phyloP scores from a whole-genome alignment of 2,113 vertebrate genomes.

The Ascaphus truei region DNA sequence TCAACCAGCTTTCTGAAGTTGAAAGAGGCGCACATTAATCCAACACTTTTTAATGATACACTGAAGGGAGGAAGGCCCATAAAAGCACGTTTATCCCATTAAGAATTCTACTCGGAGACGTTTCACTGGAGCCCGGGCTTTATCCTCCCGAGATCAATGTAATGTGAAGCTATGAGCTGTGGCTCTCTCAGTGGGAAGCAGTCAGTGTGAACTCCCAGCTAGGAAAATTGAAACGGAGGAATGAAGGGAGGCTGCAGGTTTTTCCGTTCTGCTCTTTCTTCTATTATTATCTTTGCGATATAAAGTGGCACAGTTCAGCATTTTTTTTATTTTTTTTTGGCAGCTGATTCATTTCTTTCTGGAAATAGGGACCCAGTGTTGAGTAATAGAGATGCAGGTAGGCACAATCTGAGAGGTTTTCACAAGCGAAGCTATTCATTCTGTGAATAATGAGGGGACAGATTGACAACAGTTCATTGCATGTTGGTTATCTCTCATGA shows the following conservation, averaged over 20 bases:
- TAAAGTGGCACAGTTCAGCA: conserved; percentile 25
- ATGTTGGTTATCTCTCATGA: no score
- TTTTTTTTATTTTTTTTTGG: conserved; percentile 24
- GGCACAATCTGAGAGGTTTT: no score
- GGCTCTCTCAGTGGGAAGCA: conserved; percentile 10
- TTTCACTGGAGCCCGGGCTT: background rate
- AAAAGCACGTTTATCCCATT: conserved; percentile 1
- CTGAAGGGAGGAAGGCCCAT: background rate
- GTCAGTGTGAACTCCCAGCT: conserved; percentile 15
- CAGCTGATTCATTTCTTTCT: background rate
- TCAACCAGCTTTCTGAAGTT: background rate
- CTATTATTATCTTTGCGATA: conserved; percentile 19
- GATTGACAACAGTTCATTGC: no score
- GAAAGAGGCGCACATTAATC: background rate
- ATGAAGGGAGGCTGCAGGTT: conserved; percentile 21
- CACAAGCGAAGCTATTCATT: no score
- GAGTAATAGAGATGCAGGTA: no score
- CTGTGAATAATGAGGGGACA: no score
- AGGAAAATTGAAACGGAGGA: conserved; percentile 13
- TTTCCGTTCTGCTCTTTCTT: conserved; percentile 15
- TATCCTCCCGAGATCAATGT: conserved; percentile 14
- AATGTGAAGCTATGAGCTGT: background rate
- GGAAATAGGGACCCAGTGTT: no score
- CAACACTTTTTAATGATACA: background rate
- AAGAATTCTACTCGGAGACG: background rate